These are phyloP conservation scores for Cheilosia scutellata DNA, from an alignment of 2,888 invertebrate species.

Conservation along the genomic window DNA sequence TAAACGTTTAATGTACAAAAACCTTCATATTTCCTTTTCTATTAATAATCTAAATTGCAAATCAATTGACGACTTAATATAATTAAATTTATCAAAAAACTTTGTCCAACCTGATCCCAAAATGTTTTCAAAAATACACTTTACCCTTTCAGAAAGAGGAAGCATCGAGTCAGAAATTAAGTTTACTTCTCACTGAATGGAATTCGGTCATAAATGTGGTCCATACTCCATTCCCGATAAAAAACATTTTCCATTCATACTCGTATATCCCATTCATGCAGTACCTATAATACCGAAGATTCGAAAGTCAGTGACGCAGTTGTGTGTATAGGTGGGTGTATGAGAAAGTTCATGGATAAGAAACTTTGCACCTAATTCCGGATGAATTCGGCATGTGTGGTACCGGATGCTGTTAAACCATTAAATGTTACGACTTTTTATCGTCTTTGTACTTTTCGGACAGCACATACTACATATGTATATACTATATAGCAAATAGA, in stretches of 20 bases:
- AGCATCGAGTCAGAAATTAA: slow-evolving; percentile 12
- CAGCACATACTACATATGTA: background rate
- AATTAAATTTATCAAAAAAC: too few species aligned
- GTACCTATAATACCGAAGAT: background rate
- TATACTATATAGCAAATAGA: slow-evolving; percentile 1
- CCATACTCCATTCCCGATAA: background rate
- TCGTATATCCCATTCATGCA: background rate
- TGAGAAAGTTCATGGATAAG: slow-evolving; percentile 33
- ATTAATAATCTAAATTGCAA: too few species aligned
- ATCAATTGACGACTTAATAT: too few species aligned
- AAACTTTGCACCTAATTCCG: slow-evolving; percentile 53
- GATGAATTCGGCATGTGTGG: slow-evolving; percentile 28
- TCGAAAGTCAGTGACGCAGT: background rate
- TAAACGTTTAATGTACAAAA: too few species aligned
- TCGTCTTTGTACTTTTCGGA: slow-evolving; percentile 26
- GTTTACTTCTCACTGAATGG: slow-evolving; percentile 27
- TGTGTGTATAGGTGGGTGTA: background rate
- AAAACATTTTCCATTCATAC: background rate
- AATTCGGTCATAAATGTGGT: slow-evolving; percentile 48
- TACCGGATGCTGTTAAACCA: slow-evolving; percentile 42
- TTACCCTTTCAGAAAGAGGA: background rate
- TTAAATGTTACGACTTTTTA: slow-evolving; percentile 53
- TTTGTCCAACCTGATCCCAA: slow-evolving; percentile 7
- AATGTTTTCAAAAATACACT: background rate
- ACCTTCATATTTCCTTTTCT: too few species aligned